phyloP scores from a whole-genome alignment of 2,888 invertebrate species.

The Archaeoteleia sp. region DNA sequence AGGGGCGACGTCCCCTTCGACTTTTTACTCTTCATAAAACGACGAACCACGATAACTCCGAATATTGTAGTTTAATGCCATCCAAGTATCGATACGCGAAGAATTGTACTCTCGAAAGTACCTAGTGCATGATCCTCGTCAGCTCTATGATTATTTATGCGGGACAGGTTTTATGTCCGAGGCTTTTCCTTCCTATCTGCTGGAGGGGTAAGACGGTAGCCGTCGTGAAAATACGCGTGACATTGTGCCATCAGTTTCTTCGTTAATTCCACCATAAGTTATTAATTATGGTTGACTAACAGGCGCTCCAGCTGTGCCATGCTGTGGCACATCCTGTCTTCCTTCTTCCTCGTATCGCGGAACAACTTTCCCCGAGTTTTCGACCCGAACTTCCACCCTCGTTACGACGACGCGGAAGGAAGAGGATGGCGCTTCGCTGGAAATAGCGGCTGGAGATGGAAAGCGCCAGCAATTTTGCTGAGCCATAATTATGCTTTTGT shows the following conservation, averaged over 20 bases:
- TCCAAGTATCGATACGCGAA: neutral
- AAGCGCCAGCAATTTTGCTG: conserved; percentile 45
- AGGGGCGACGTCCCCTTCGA: neutral
- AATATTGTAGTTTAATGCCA: conserved; percentile 7
- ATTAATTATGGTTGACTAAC: conserved; percentile 74
- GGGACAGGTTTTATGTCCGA: conserved; percentile 32
- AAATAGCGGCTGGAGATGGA: conserved; percentile 49
- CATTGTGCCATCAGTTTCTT: conserved; percentile 60
- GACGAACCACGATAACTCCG: conserved; percentile 2
- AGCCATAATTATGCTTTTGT: conserved; percentile 53
- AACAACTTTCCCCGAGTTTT: conserved; percentile 53
- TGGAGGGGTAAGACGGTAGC: conserved; percentile 12
- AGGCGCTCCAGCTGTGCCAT: conserved; percentile 71
- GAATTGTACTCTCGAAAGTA: neutral
- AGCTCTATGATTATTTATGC: conserved; percentile 37
- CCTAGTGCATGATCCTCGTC: neutral
- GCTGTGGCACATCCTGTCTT: conserved; percentile 52
- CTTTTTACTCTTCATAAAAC: neutral
- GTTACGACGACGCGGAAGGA: conserved; percentile 17
- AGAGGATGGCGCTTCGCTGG: conserved; percentile 31
- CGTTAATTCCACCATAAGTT: conserved; percentile 70
- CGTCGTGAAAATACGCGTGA: conserved; percentile 40
- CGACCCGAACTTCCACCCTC: conserved; percentile 48
- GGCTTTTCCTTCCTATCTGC: conserved; percentile 25
- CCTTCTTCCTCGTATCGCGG: conserved; percentile 50